Percentiles rank a stretch among this genome's conserved stretches.
phyloP scores from a whole-genome alignment of 2,888 invertebrate genomes.

The Hoplodrina ambigua region DNA sequence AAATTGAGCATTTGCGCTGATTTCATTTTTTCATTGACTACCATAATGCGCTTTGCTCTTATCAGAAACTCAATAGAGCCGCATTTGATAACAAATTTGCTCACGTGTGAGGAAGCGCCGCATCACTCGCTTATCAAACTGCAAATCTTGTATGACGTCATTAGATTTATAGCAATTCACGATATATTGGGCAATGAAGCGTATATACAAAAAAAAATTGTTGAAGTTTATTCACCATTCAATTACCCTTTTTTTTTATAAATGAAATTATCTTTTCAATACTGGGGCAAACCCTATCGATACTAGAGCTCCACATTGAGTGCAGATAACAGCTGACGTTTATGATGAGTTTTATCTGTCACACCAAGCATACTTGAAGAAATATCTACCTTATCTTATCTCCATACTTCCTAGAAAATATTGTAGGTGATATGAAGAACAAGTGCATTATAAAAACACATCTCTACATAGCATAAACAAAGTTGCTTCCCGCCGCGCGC shows the following conservation, averaged over 20 bases:
- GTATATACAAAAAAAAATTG: not conserved
- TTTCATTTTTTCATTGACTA: no score
- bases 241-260: no score
- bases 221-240: not conserved
- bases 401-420: slow-evolving; percentile 25
- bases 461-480: not conserved
- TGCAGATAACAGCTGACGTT: slow-evolving; percentile 4
- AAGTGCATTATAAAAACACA: slow-evolving; percentile 7
- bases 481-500: no score
- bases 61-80: slow-evolving; percentile 17
- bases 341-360: slow-evolving; percentile 26
- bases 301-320: not conserved
- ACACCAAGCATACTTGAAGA: slow-evolving; percentile 10
- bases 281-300: not conserved
- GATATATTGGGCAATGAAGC: not conserved
- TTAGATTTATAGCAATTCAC: slow-evolving; percentile 22
- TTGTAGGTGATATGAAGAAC: slow-evolving; percentile 21
- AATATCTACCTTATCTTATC: slow-evolving; percentile 25
- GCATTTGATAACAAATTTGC: slow-evolving; percentile 14
- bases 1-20: no score
- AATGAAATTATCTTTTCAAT: slow-evolving; percentile 6
- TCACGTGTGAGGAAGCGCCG: slow-evolving; percentile 34
- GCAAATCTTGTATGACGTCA: slow-evolving; percentile 46
- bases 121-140: slow-evolving; percentile 42
- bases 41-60: slow-evolving; percentile 1